Evolutionary conservation across 2,888 invertebrate species (phyloP), one percentile per base, ranked within the genome.

Genomic region (Amblyjoppa proteus): DNA sequence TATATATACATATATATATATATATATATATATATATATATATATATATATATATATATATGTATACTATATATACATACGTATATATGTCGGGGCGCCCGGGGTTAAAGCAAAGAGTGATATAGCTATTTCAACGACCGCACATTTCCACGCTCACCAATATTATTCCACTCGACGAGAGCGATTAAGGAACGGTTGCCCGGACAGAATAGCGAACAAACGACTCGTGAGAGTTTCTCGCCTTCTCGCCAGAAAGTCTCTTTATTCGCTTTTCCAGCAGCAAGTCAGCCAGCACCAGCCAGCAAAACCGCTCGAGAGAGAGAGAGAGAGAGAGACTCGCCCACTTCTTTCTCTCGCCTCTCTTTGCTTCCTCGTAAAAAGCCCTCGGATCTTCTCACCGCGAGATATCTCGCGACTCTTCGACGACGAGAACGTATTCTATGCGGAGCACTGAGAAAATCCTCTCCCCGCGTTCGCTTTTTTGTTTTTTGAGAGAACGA

Each of bases 91-190:
- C 31, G 31, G n/a, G 38, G 34, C 9, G 20, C 13, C 20, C 31
- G 53, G 34, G 28, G 58, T 20, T 13, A 5, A 31, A 70, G 61
- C 31, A 49, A 34, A 13, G 58, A 45, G 58, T 16, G 61, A 56
- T 28, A 51, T 53, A 49, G 66, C 34, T 71, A 71, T 68, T 77
- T 58, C 20, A 20, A 73, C 81, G 51, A 77, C n/a, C 76, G 76
- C 58, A 71, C 38, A 58, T 64, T 81, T 81, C 56, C 45, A 53
- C 74, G 31, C 73, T 77, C 68, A 31, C 41, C 34, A 82, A 80
- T 84, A 87, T 88, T 88, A 87, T 88, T 88, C 87, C 87, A 81
- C 83, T 83, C 73, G 85, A 88, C 75, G 83, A 82, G 85, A 88
- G 78, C 87, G 88, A 88, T 88, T 88, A 88, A 80, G 80, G 80